Conservation (phyloP, 53 echinoderm and acorn worm species). For the Mesocentrotus franciscanus region DNA sequence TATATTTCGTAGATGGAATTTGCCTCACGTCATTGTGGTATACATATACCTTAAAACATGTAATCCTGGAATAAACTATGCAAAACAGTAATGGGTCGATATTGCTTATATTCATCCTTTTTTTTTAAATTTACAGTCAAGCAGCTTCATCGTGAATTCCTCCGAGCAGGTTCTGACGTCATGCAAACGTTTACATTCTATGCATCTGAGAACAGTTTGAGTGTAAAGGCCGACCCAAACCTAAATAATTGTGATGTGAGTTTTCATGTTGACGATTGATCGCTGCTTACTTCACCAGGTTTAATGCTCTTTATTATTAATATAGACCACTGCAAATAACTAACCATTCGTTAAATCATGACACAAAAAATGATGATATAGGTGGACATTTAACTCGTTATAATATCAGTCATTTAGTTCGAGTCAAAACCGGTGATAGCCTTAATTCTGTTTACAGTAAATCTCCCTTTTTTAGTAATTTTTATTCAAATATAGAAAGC, state of each 20-base stretch:
- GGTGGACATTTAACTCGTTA: no score
- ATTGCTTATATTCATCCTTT: background rate
- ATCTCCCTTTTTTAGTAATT: no score
- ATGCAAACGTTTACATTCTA: constrained; percentile 91
- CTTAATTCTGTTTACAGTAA: no score
- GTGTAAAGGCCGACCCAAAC: background rate
- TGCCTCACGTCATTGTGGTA: no score
- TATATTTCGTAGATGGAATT: no score
- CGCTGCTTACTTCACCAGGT: background rate
- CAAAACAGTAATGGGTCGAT: background rate
- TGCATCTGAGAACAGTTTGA: constrained; percentile 68
- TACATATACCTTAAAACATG: no score
- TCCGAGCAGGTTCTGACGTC: constrained; percentile 89
- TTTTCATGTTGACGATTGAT: background rate
- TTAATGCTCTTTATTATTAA: background rate
- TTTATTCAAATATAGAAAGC: no score
- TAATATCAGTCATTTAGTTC: background rate
- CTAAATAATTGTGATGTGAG: background rate
- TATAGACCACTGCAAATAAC: background rate
- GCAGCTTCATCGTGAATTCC: constrained; percentile 86
- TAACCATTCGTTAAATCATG: background rate
- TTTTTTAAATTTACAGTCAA: constrained; percentile 67
- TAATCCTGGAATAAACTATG: no score
- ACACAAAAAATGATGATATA: background rate
- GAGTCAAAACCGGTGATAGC: background rate